A percentile compares a stretch with the other conserved stretches of the same genome.
These are phyloP conservation scores for Cosmopolites sordidus DNA, from an alignment of 2,888 invertebrate species.

Conservation along the genomic window DNA sequence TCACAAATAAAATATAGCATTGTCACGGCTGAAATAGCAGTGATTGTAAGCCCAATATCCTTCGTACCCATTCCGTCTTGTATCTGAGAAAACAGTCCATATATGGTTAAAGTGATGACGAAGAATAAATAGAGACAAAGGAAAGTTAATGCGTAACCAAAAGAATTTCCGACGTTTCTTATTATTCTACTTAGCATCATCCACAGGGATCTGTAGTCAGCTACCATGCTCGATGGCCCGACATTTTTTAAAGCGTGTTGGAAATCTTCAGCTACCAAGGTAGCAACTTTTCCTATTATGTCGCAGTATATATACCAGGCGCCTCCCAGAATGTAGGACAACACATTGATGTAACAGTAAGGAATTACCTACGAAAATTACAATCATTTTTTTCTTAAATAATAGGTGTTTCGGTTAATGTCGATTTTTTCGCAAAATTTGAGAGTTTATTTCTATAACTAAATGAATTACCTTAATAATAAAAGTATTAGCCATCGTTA, in stretches of 20 bases:
- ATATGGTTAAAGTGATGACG: constrained; percentile 70
- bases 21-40: constrained; percentile 61
- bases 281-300: constrained; percentile 60
- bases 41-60: constrained; percentile 65
- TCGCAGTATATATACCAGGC: constrained; percentile 69
- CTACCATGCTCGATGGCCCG: constrained; percentile 64
- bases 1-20: constrained; percentile 70
- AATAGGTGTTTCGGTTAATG: no score
- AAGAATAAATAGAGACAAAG: constrained; percentile 66
- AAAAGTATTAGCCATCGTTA: no score
- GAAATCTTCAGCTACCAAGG: constrained; percentile 64
- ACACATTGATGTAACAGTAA: constrained; percentile 64
- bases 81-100: constrained; percentile 68
- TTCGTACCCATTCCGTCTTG: constrained; percentile 69
- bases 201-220: constrained; percentile 67
- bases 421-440: no score
- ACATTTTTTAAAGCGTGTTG: constrained; percentile 64
- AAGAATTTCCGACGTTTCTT: constrained; percentile 62
- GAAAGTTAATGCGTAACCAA: constrained; percentile 66
- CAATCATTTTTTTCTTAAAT: no score
- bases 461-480: no score
- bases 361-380: constrained; percentile 62
- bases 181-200: constrained; percentile 65
- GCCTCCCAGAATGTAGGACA: constrained; percentile 66
- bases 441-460: no score